Base-by-base conservation (phyloP, 2,113 vertebrate species). In the Charina bottae region DNA sequence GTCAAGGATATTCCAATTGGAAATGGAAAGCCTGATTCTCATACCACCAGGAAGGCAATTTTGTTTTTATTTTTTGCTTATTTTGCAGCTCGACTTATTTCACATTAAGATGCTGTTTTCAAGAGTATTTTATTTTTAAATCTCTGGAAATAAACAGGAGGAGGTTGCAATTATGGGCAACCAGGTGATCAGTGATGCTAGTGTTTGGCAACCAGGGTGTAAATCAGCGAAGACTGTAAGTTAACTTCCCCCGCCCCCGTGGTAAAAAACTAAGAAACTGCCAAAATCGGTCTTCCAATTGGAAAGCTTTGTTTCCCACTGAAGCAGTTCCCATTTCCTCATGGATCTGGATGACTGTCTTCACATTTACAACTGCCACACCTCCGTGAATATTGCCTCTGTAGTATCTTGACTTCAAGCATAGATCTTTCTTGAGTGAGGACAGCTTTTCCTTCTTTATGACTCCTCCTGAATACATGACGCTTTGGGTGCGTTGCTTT, bases 121-220 rank as follows among this genome's bases (percentile, higher is more conserved):
- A 49, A 49, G 49, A 49, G 49, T 28, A 15, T 68, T 68, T 94
- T 95, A 93, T 93, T 93, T 89, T 56, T 4, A 42, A 55, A 83
- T 87, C 85, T 94, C 94, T 94, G 95, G 93, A 97, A 96, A 96
- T 58, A 96, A 95, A 95, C 89, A 96, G 94, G 72, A 33, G 6
- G 28, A 83, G 93, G 90, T 91, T 92, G 92, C 58, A 94, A 23
- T 33, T 91, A 86, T 0, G 0, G 0, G 55, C 68, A 88, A 83
- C 78, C 1, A 21, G 33, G 42, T 19, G 2, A n/a, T 4, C 6
- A 3, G 3, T 0, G 8, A 5, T 33, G 78, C 4, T 84, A 11
- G 37, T 23, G 83, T 84, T 64, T n/a, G 26, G 26, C 12, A 64
- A 4, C 26, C 11, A 33, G 28, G 12, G 11, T n/a, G 11, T 68